A percentile compares a stretch with the other conserved stretches of the same genome.
Evolutionary conservation across 2,113 vertebrate genomes (phyloP).

Genomic region (Rhadina sibilatrix): DNA sequence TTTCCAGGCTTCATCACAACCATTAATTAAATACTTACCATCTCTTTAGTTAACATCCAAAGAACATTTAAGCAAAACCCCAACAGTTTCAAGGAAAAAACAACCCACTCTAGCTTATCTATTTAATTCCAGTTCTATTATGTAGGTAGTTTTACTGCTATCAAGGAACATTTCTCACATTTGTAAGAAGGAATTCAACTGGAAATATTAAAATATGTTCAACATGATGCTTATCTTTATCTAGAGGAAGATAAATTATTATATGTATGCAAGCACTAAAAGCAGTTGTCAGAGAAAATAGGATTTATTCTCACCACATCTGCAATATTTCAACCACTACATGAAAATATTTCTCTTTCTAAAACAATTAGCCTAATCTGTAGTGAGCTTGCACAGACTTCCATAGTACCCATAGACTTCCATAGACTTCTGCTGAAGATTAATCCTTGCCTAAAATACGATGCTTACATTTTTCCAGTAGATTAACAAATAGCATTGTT

Average conservation of each 20-base stretch:
- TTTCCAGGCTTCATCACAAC: neutral
- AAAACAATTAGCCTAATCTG: conserved; percentile 22
- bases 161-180: neutral
- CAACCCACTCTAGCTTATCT: neutral
- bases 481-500: neutral
- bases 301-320: conserved; percentile 10
- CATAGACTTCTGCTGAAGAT: too few relatives aligned
- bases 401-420: neutral
- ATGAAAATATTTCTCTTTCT: neutral
- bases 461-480: neutral
- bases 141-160: neutral
- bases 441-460: neutral
- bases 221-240: conserved; percentile 22
- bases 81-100: neutral
- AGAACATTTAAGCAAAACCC: neutral
- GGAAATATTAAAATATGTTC: conserved; percentile 40
- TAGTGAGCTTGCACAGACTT: neutral
- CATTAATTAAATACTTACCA: neutral
- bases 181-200: neutral
- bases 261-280: neutral
- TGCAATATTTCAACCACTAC: neutral
- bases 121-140: neutral
- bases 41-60: neutral
- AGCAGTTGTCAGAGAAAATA: neutral
- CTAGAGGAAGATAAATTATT: conserved; percentile 34